Percentiles rank a stretch among this genome's conserved stretches.
phyloP scores from a whole-genome alignment of 64 coral and sea anemone genomes.

The Orbicella faveolata region DNA sequence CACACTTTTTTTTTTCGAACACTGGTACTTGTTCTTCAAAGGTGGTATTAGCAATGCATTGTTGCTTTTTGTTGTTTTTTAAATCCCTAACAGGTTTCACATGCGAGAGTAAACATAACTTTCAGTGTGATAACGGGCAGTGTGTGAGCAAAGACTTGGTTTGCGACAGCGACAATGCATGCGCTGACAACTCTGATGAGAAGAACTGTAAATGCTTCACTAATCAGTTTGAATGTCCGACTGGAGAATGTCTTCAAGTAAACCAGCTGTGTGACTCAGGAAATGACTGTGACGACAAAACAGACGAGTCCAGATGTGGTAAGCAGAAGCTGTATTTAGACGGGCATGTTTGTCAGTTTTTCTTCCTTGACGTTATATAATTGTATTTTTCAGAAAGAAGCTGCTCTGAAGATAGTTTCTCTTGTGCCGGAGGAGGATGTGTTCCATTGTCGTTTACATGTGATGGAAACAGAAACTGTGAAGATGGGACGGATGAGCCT shows the following conservation, averaged over 20 bases:
- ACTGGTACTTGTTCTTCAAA: too few species aligned
- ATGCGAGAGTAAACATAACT: constrained; percentile 3
- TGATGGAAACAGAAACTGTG: constrained; percentile 36
- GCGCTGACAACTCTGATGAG: constrained; percentile 48
- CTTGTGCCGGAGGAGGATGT: constrained; percentile 44
- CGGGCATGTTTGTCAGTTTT: neutral
- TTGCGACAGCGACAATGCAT: constrained; percentile 46
- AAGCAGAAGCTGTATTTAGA: neutral
- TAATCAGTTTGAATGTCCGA: constrained; percentile 30
- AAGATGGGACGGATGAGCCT: constrained; percentile 54
- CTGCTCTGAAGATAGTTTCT: constrained; percentile 39
- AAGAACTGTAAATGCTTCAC: constrained; percentile 40
- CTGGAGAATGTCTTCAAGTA: constrained; percentile 33
- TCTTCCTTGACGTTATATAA: neutral
- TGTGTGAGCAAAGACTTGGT: constrained; percentile 53
- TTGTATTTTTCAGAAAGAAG: neutral
- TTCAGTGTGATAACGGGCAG: constrained; percentile 46
- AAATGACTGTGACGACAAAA: constrained; percentile 13
- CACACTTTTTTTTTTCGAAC: too few species aligned
- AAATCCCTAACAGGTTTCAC: neutral
- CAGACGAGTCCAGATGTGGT: constrained; percentile 58
- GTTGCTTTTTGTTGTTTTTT: neutral
- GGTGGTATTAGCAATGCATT: neutral
- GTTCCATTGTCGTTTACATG: constrained; percentile 37
- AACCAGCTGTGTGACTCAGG: constrained; percentile 16